Evolutionary conservation across 2,797 vertebrate species (phyloP).

Genomic region (Odontamblyopus rebecca): DNA sequence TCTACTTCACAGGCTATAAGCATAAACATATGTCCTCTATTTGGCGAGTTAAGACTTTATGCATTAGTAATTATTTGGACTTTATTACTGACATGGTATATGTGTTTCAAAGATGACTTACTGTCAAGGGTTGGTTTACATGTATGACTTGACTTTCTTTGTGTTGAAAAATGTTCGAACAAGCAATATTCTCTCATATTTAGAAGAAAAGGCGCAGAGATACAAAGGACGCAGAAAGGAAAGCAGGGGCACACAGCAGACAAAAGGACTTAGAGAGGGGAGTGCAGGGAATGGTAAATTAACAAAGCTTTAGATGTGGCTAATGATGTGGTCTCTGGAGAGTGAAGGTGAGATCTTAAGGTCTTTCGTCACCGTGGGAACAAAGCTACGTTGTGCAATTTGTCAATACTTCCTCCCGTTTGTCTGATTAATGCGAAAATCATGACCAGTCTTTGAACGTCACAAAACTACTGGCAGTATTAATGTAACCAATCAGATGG

Average conservation of each 20-base stretch:
- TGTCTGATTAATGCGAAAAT: not conserved
- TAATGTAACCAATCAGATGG: too few species aligned
- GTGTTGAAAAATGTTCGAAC: not conserved
- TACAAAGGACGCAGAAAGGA: not conserved
- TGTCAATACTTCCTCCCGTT: not conserved
- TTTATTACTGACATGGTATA: too few species aligned
- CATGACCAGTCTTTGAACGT: too few species aligned
- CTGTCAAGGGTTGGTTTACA: too few species aligned
- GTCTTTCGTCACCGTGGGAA: conserved; percentile 46
- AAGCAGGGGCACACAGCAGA: conserved; percentile 10
- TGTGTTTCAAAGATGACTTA: too few species aligned
- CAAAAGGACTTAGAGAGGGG: not conserved
- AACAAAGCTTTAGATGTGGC: conserved; percentile 50
- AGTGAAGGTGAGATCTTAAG: conserved; percentile 41
- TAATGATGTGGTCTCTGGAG: conserved; percentile 58
- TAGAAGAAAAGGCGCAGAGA: not conserved
- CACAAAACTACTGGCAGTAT: too few species aligned
- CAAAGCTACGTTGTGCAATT: conserved; percentile 29
- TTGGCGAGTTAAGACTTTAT: too few species aligned
- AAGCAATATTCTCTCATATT: not conserved
- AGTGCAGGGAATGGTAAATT: conserved; percentile 35
- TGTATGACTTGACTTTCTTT: not conserved
- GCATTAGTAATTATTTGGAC: too few species aligned
- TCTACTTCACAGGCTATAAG: too few species aligned
- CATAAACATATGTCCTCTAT: too few species aligned